These are phyloP conservation scores for Acrocephalus scirpaceus DNA, from an alignment of 2,797 vertebrate species.

Conservation along the genomic window DNA sequence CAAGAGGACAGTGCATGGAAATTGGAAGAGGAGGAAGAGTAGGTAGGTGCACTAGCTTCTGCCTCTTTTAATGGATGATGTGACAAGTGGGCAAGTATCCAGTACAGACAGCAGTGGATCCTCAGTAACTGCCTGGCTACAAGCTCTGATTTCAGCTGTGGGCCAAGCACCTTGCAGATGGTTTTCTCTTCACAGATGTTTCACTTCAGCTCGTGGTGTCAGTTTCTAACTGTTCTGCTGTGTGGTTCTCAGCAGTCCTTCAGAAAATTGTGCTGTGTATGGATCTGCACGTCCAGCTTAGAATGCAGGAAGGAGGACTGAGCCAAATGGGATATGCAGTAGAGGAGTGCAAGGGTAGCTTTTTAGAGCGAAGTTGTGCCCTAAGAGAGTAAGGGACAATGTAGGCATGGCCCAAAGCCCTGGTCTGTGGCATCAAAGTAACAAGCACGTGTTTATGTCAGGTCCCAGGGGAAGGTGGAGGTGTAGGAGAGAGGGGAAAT, in stretches of 20 bases:
- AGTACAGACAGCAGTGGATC: accelerated
- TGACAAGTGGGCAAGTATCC: not conserved
- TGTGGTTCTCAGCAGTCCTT: not conserved
- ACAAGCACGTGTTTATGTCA: not conserved
- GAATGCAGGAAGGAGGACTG: not conserved
- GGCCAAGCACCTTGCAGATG: not conserved
- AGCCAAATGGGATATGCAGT: not conserved
- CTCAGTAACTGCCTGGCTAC: not conserved
- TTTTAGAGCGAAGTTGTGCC: not conserved
- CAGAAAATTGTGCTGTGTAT: not conserved
- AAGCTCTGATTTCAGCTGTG: not conserved
- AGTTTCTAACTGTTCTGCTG: not conserved
- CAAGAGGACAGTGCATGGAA: not conserved
- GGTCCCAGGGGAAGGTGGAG: not conserved
- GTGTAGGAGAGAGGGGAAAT: not conserved
- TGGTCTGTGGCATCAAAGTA: not conserved
- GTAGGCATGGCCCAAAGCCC: not conserved
- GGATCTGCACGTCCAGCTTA: not conserved
- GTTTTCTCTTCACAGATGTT: not conserved
- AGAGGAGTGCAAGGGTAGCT: not conserved
- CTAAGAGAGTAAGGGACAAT: not conserved
- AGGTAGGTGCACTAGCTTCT: not conserved
- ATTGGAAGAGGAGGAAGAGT: not conserved
- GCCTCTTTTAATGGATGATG: not conserved
- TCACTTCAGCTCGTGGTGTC: not conserved